Evolutionary conservation across 2,113 vertebrate genomes (phyloP), one percentile per base, ranked within the genome.

Genomic region (Probosciger aterrimus): DNA sequence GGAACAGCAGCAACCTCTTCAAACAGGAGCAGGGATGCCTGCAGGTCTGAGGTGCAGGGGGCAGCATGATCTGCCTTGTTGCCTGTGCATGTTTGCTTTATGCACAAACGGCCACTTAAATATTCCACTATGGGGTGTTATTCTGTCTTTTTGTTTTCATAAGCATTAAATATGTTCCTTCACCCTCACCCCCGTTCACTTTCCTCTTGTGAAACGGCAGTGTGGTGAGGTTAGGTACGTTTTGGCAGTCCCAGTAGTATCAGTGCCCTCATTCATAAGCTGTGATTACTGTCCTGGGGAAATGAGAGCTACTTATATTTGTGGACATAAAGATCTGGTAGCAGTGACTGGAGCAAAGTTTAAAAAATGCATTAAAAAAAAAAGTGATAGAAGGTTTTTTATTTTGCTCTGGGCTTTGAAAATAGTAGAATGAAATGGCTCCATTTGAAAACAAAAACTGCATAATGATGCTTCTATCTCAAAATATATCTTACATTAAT

Each of bases 391-490:
- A 76, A 12, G 15, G 5, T 2, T 59, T 93, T 92, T 92, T 86
- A 85, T 82, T 92, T 96, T 85, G 17, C 39, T 90, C 23, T 73
- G 88, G 74, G n/a, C 77, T 87, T 97, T 95, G 82, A 95, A 97
- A 93, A 9, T 43, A 79, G 18, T 82, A 62, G 37, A 80, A 82
- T 68, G 53, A 91, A 96, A 82, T 33, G 4, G 28, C 19, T 88
- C 13, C 1, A 63, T 90, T 75, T 81, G 84, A 88, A 95, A 93
- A 94, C 69, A 95, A 96, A 96, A 94, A 30, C 41, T 47, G 50
- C 37, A 92, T 88, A 86, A 95, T 76, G 53, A 70, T 79, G 53
- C 68, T 88, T 94, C 77, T 90, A 90, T 96, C 91, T 94, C 49
- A 89, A 90, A 90, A 96, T 82, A 95, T 93, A 96, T 96, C 81